Percentiles rank a stretch among this genome's conserved stretches.
These are phyloP conservation scores for Helogale parvula DNA, from an alignment of 2,113 vertebrate genomes.

Conservation along the genomic window DNA sequence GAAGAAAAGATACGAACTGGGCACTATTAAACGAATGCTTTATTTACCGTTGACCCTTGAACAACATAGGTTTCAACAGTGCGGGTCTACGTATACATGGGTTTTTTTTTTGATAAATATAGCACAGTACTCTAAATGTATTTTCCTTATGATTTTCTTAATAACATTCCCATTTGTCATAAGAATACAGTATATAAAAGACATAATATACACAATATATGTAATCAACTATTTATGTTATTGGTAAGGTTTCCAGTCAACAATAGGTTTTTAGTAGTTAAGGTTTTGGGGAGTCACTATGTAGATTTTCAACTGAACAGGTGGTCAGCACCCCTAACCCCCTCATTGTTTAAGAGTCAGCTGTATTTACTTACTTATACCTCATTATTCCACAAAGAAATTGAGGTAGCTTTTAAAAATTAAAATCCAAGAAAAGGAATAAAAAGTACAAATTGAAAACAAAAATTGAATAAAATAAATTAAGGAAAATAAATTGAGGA, in stretches of 20 bases:
- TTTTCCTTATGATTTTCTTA: neutral
- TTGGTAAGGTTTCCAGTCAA: neutral
- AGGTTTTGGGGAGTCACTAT: neutral
- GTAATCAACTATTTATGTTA: neutral
- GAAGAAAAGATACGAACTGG: neutral
- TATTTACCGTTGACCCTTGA: neutral
- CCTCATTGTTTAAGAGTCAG: neutral
- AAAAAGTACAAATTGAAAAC: neutral
- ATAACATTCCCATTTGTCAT: neutral
- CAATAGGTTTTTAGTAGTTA: neutral
- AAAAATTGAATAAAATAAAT: neutral
- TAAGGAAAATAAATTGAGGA: neutral
- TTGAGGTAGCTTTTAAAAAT: constrained; percentile 14
- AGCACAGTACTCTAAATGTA: neutral
- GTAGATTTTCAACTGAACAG: neutral
- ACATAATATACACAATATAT: neutral
- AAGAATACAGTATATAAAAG: neutral
- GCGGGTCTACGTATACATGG: neutral
- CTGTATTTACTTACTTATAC: neutral
- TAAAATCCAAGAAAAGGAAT: neutral
- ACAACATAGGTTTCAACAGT: neutral
- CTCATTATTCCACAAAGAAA: neutral
- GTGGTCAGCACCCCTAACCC: neutral
- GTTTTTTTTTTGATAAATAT: neutral
- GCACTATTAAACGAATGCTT: neutral